phyloP scores from a whole-genome alignment of 2,797 vertebrate species.

The Liparis tanakae region DNA sequence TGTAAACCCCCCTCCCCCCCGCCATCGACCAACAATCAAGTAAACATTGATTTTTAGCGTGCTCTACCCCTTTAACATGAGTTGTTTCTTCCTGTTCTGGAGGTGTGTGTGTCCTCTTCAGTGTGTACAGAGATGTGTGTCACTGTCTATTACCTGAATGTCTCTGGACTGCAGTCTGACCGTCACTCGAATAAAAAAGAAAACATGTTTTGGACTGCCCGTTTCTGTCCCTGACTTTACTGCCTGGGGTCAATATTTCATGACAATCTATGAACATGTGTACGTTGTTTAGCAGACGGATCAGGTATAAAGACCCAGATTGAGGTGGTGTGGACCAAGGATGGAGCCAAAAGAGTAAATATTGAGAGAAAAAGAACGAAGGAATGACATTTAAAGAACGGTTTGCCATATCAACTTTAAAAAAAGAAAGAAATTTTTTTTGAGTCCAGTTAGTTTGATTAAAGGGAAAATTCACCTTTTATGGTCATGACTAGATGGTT shows the following conservation, averaged over 20 bases:
- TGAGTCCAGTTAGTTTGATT: neutral
- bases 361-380: neutral
- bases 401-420: neutral
- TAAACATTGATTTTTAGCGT: slow-evolving; percentile 59
- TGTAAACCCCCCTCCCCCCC: neutral
- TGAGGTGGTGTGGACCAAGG: neutral
- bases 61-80: slow-evolving; percentile 57
- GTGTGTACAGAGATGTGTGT: slow-evolving; percentile 81
- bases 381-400: neutral
- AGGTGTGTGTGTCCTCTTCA: slow-evolving; percentile 71
- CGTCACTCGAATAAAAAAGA: slow-evolving; percentile 79
- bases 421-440: no score
- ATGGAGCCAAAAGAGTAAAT: neutral
- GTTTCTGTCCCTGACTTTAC: slow-evolving; percentile 48
- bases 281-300: no score
- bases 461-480: no score
- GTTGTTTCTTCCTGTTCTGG: slow-evolving; percentile 66
- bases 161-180: slow-evolving; percentile 81
- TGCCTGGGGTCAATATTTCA: neutral
- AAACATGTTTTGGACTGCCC: slow-evolving; percentile 69
- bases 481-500: no score
- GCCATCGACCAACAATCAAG: slow-evolving; percentile 36
- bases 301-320: neutral
- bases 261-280: no score
- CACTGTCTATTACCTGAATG: slow-evolving; percentile 81